Evolutionary conservation across 2,888 invertebrate species (phyloP), one percentile per base, ranked within the genome.

Genomic region (Pyrgus malvae): DNA sequence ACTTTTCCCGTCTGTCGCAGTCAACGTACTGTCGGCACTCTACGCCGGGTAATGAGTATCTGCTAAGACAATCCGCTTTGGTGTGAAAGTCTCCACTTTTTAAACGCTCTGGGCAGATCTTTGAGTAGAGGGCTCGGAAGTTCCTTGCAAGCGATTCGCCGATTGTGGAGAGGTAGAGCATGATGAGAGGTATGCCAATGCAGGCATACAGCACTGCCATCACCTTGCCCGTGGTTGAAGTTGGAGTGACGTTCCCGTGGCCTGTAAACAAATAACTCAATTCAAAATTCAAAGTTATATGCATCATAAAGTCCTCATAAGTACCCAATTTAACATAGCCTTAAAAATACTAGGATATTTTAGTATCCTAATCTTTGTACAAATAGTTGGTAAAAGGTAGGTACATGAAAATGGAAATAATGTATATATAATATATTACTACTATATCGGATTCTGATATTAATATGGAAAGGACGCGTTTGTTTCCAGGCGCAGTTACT

Each of bases 141-240:
- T 92, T 93, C 45, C 95, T 91, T n/a, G 97, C 96, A 40, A 97
- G 89, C 12, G 95, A 94, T 74, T 96, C 96, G 37, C 97, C 97
- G 63, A 97, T 94, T 45, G 96, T 96, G 49, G 97, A 96, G 51
- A 97, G 91, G 82, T 97, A 97, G 48, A 97, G 92, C 79, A 97
- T 91, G 89, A 97, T 95, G 69, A 97, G 91, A 16, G 97, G 97
- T 66, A 97, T 97, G 48, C 97, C 97, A 57, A 96, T 91, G 57
- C 96, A 92, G 0, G 97, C 96, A 83, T 97, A 97, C 55, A 95
- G 90, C 61, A 97, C 93, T n/a, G 97, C 96, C 57, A 94, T 95
- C 65, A 96, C 80, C 68, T 94, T 94, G 38, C 97, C 97, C 91
- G 93, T 94, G 31, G 95, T 90, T 2, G 96, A 96, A 66, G 93